Evolutionary conservation across 2,888 invertebrate genomes (phyloP).

Genomic region (Cylindroiulus punctatus): DNA sequence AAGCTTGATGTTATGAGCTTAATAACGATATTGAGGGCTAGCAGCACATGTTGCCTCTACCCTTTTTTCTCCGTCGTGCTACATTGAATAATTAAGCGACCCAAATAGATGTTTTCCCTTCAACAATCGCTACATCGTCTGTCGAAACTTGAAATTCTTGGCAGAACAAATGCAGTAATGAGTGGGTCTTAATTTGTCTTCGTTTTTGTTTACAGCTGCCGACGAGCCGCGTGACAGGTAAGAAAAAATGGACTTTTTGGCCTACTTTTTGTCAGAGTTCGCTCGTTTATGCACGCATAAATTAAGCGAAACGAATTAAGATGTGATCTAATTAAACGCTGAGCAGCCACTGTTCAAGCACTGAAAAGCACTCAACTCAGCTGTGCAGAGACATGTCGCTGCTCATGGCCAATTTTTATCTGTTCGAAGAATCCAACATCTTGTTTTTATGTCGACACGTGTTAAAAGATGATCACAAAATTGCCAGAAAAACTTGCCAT

Average conservation of each 20-base stretch:
- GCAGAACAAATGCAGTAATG: constrained; percentile 35
- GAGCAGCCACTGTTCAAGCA: background rate
- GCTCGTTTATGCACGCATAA: background rate
- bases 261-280: background rate
- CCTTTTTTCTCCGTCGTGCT: no score
- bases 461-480: constrained; percentile 4
- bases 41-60: no score
- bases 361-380: background rate
- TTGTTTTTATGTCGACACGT: background rate
- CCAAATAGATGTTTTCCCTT: background rate
- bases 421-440: background rate
- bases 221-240: constrained; percentile 61
- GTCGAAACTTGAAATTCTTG: constrained; percentile 10
- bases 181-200: constrained; percentile 42
- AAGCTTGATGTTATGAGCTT: no score
- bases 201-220: constrained; percentile 60
- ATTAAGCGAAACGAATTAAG: background rate
- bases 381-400: background rate
- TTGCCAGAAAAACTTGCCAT: background rate
- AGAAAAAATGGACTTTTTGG: constrained; percentile 56
- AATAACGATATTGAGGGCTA: no score
- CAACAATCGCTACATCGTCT: background rate
- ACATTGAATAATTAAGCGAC: background rate
- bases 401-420: background rate
- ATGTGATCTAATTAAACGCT: background rate